Evolutionary conservation across 2,797 vertebrate species (phyloP), one percentile per base, ranked within the genome.

Genomic region (Trichosurus vulpecula): DNA sequence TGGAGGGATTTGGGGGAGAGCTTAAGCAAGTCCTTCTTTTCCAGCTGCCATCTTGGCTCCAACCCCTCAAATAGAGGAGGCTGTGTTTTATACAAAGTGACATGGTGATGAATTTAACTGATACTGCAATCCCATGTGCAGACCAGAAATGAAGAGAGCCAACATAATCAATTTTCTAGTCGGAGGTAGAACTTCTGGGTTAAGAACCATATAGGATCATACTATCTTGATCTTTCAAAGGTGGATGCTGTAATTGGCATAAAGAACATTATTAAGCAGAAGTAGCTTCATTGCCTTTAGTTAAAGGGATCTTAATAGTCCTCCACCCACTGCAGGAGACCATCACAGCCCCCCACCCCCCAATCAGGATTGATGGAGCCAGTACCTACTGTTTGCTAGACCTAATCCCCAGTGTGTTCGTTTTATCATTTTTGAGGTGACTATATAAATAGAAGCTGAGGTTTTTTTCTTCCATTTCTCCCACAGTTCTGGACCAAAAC

Each of bases 401-500:
- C 6, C n/a, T 14, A 19, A 8, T 74, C 6, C n/a, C 16, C n/a
- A 74, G 6, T 74, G 16, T n/a, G 1, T 74, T 25, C 91, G 53
- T 92, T 93, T 92, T 91, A 16, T 51, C 4, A 91, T 95, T 96
- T 93, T 94, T 4, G 92, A 58, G 13, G 3, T 91, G 29, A 92
- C 12, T 66, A 1, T 51, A 10, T 90, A 25, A 96, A 95, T n/a
- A 47, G 54, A 11, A 47, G 89, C 35, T 66, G 61, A 30, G 2
- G 29, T 94, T 92, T 52, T 92, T 93, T 35, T 14, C 90, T 95
- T 90, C 54, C 9, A 29, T n/a, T 95, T 52, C 14, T 89, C 10
- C 74, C 54, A 66, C 22, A 54, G 30, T 92, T 54, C 53, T 90
- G 31, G 87, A 35, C 52, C 89, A 52, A 61, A 5, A 3, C 47